Evolutionary conservation across 1,140 invertebrate species (phyloP), one percentile per base, ranked within the genome.

Genomic region (Brachionus angularis): DNA sequence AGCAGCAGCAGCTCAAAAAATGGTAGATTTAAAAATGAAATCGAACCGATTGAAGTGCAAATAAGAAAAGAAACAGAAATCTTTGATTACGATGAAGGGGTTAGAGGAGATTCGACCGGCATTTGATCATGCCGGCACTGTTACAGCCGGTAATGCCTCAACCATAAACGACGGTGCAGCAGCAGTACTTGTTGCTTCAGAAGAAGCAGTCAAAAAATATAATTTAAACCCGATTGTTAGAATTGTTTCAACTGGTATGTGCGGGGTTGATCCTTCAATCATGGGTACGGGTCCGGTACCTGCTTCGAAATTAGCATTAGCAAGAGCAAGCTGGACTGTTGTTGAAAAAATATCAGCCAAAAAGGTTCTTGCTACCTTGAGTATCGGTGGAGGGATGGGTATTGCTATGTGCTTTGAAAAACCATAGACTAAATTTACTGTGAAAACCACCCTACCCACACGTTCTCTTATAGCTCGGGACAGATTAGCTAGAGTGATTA

Each of bases 131-230:
- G 87, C 91, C 74, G 96, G 95, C 5, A 85, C 91, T 5, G 93
- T 98, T 3, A 97, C 92, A 49, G 95, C 96, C 71, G 96, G 91
- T 49, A 89, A 89, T 76, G 92, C 96, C 70, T 96, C 93, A 2
- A 95, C 95, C 72, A 88, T 98, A 53, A 92, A 90, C 81, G 96
- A 98, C 83, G 96, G 96, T 31, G 94, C 94, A 31, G 91, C 87
- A 34, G 89, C 91, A 69, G 82, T 98, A 3, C 83, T 98, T 34
- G 76, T 98, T 49, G 93, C 92, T 14, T 91, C 87, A 76, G 94
- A 97, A 82, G 89, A 89, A 75, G 91, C 91, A 25, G 81, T 91
- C 0, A 89, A 89, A 76, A 79, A 89, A 74, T 84, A 94, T 78
- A 87, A 87, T 69, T 81, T 98, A 0, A 90, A 77, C 31, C 85